These are phyloP conservation scores for Gymnorhina tibicen DNA, from an alignment of 2,113 vertebrate genomes.

Conservation along the genomic window DNA sequence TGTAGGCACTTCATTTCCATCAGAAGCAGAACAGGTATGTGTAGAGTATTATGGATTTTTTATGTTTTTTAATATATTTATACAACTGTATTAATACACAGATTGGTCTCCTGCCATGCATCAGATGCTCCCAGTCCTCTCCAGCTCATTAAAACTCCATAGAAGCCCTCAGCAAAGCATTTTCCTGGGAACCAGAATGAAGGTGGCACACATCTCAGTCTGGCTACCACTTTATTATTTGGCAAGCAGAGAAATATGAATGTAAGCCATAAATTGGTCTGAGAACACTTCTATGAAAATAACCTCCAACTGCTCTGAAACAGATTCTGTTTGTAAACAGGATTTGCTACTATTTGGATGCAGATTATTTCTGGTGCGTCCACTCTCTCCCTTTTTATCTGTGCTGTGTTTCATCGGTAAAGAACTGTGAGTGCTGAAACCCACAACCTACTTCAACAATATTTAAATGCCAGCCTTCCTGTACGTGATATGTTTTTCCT, in stretches of 20 bases:
- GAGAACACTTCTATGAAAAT: background rate
- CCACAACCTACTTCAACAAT: background rate
- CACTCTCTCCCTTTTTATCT: background rate
- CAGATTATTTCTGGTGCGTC: background rate
- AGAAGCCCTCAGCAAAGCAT: background rate
- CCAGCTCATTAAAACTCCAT: background rate
- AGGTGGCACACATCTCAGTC: background rate
- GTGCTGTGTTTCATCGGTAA: background rate
- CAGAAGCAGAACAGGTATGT: background rate
- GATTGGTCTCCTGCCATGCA: background rate
- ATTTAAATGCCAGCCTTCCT: background rate
- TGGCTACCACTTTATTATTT: background rate
- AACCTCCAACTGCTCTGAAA: background rate
- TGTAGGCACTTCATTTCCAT: background rate
- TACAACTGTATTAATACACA: background rate
- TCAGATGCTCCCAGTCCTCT: background rate
- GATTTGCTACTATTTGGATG: background rate
- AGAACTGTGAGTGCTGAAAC: background rate
- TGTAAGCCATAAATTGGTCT: background rate
- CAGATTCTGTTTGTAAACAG: slow-evolving; percentile 38
- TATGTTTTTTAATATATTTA: background rate
- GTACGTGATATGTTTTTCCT: background rate
- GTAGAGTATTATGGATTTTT: background rate
- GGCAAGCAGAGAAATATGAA: background rate
- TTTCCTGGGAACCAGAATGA: background rate